Conservation (phyloP, 2,888 invertebrate genomes). For the Limenitis camilla region DNA sequence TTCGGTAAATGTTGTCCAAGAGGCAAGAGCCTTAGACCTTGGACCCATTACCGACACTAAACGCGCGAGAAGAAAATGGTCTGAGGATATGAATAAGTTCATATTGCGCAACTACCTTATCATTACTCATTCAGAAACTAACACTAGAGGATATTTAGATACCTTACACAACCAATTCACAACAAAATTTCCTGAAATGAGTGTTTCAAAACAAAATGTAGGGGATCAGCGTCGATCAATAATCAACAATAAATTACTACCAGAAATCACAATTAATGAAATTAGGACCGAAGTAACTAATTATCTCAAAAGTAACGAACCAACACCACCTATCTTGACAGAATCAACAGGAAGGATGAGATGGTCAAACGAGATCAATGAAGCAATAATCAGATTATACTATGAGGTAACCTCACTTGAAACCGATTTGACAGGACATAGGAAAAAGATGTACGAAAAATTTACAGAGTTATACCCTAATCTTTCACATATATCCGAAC, state of each 20-base stretch:
- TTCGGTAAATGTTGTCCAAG: constrained; percentile 4
- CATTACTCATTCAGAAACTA: constrained; percentile 8
- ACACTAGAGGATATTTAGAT: constrained; percentile 10
- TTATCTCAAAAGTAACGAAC: background rate
- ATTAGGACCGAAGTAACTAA: constrained; percentile 4
- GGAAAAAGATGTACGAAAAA: constrained; percentile 6
- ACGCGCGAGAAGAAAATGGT: constrained; percentile 6
- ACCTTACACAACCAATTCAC: constrained; percentile 16
- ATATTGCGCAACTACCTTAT: constrained; percentile 11
- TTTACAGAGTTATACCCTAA: constrained; percentile 3
- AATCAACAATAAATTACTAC: constrained; percentile 16
- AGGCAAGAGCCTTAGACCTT: background rate
- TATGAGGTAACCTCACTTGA: constrained; percentile 12
- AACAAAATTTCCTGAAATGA: constrained; percentile 18
- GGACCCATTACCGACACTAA: background rate
- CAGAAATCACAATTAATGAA: constrained; percentile 2
- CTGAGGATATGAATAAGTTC: constrained; percentile 9
- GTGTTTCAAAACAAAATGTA: constrained; percentile 21
- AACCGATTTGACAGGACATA: constrained; percentile 2
- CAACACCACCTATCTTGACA: background rate
- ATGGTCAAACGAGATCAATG: constrained; percentile 14
- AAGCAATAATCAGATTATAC: constrained; percentile 10
- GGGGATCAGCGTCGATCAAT: constrained; percentile 24
- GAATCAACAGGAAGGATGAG: background rate
- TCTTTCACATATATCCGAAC: constrained; percentile 11